Base-by-base conservation (phyloP, 1,140 invertebrate species). In the Magallana ariakensis region DNA sequence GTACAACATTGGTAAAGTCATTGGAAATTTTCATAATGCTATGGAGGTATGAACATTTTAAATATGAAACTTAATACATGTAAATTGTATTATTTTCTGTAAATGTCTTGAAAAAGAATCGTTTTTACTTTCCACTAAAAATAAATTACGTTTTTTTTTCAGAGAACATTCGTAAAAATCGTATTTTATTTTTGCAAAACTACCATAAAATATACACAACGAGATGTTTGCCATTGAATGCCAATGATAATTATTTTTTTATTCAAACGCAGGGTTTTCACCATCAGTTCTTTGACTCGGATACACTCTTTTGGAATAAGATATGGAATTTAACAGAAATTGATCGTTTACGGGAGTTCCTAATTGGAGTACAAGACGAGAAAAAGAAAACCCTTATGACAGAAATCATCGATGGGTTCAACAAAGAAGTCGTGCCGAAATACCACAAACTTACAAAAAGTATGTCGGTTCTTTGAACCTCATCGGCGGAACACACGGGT, bases 301-400 rank as follows among this genome's bases (percentile, higher is more conserved):
- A 96, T 87, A 95, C 95, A 83, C 96, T 96, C 1, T 92, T 97
- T n/a, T n/a, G n/a, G n/a, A n/a, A n/a, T n/a, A n/a, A n/a, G n/a
- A n/a, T n/a, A 1, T 98, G 97, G 97, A 96, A 96, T 95, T 92
- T 98, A 87, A 94, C 94, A 11, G 95, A 96, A 57, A 94, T 97
- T 0, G 96, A 97, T 0, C 95, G 96, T 84, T 89, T 98, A n/a
- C 95, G 95, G 6, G 95, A 97, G 75, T 97, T 97, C 91, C 93
- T 96, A 16, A 96, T 95, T 88, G 97, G 95, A 0, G 94, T 98
- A 11, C 95, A 96, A 89, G 96, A 97, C 88, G 89, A 95, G 8
- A 91, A 95, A 0, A 95, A 96, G n/a, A 93, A 95, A 70, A 92
- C 95, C 13, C 89, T 97, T 26, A 95, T 96, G 1, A 94, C 96